These are phyloP conservation scores for Aphelinus certus DNA, from an alignment of 1,140 invertebrate genomes.

Conservation along the genomic window DNA sequence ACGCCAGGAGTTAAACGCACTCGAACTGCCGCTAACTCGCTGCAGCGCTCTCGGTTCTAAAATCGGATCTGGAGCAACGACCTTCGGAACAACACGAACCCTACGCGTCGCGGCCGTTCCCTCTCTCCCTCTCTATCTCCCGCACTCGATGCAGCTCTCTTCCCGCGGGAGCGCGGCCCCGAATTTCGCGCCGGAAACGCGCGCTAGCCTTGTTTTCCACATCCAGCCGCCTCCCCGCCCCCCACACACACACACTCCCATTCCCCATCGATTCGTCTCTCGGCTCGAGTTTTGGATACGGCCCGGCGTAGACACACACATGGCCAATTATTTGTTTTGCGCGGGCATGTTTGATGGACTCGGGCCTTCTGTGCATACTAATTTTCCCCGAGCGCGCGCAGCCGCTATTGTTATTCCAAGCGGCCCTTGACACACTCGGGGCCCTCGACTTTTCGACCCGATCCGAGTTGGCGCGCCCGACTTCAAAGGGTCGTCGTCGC, in stretches of 20 bases:
- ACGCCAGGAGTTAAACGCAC: slow-evolving; percentile 22
- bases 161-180: neutral
- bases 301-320: no score
- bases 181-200: no score
- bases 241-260: no score
- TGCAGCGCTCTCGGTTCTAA: slow-evolving; percentile 53
- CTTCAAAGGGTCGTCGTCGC: neutral
- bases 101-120: slow-evolving; percentile 27
- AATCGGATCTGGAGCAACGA: slow-evolving; percentile 66
- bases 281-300: no score
- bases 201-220: no score
- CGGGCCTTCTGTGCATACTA: slow-evolving; percentile 41
- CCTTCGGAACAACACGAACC: slow-evolving; percentile 62
- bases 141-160: neutral
- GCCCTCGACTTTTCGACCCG: slow-evolving; percentile 1
- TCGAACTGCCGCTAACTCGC: slow-evolving; percentile 19
- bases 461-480: neutral
- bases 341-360: slow-evolving; percentile 41
- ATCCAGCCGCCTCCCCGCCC: no score
- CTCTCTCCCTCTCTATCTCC: slow-evolving; percentile 9
- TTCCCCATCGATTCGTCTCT: no score
- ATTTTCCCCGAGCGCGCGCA: slow-evolving; percentile 41
- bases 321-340: slow-evolving; percentile 28
- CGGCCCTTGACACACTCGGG: slow-evolving; percentile 10
- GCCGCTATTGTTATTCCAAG: slow-evolving; percentile 50